A percentile compares a stretch with the other conserved stretches of the same genome.
Evolutionary conservation across 2,797 vertebrate genomes (phyloP).

Genomic region (Anguilla marmorata): DNA sequence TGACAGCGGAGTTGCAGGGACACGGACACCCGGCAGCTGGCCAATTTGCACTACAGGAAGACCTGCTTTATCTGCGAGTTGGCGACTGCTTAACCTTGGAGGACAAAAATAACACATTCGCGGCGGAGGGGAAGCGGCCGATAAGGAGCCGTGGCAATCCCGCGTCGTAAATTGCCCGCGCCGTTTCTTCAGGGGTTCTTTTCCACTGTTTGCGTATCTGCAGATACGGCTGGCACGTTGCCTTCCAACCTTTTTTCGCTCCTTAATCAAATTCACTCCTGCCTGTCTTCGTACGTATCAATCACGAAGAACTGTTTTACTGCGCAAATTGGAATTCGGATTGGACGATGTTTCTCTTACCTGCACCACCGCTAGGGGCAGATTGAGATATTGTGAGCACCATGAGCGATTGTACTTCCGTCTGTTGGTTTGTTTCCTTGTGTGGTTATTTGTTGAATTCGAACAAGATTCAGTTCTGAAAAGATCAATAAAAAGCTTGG

Average conservation of each 20-base stretch:
- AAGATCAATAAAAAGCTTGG: background rate
- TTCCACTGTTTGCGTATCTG: background rate
- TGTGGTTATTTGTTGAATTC: background rate
- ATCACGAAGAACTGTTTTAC: background rate
- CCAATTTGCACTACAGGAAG: conserved; percentile 29
- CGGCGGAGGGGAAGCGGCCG: background rate
- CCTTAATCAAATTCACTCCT: background rate
- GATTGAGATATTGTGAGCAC: background rate
- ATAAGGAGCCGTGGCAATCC: background rate
- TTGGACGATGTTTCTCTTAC: background rate
- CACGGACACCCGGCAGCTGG: conserved; percentile 14
- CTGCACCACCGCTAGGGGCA: background rate
- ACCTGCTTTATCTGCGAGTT: background rate
- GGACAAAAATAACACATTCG: background rate
- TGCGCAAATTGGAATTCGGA: background rate
- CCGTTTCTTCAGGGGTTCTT: background rate
- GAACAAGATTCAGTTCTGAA: background rate
- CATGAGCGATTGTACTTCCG: background rate
- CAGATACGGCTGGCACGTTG: background rate
- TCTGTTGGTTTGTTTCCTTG: background rate
- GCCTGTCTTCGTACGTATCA: background rate
- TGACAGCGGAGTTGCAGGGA: background rate
- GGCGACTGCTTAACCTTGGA: conserved; percentile 14
- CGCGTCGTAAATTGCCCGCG: background rate
- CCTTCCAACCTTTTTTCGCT: background rate